Conservation (phyloP, 2,888 invertebrate species). For the Lycocerus yunnanus region DNA sequence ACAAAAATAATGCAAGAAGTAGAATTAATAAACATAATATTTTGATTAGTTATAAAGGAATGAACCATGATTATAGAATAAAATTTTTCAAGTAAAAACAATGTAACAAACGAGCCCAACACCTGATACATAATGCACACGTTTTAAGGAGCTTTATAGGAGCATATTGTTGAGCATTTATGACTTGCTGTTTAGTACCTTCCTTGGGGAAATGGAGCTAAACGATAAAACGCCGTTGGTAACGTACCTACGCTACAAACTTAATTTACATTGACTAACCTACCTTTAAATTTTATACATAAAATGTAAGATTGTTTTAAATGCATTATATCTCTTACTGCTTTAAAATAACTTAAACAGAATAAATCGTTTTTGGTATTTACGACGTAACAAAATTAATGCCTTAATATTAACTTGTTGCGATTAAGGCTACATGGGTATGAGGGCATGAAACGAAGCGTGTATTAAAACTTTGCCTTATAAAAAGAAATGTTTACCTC, state of each 20-base stretch:
- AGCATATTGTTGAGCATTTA: slow-evolving; percentile 44
- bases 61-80: slow-evolving; percentile 5
- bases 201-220: slow-evolving; percentile 45
- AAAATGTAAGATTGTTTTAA: slow-evolving; percentile 13
- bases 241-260: slow-evolving; percentile 42
- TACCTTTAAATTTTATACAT: slow-evolving; percentile 20
- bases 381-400: slow-evolving; percentile 1
- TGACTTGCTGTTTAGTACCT: slow-evolving; percentile 40
- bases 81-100: slow-evolving; percentile 32
- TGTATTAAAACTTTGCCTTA: neutral
- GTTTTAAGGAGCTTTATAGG: slow-evolving; percentile 41
- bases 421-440: neutral
- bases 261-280: slow-evolving; percentile 48
- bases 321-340: neutral
- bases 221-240: slow-evolving; percentile 47
- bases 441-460: neutral
- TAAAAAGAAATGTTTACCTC: neutral
- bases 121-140: slow-evolving; percentile 41
- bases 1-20: neutral
- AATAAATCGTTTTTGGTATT: neutral
- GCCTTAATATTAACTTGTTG: slow-evolving; percentile 3
- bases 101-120: slow-evolving; percentile 30
- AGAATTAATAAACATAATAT: neutral
- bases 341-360: slow-evolving; percentile 2
- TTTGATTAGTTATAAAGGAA: neutral